Evolutionary conservation across 1,140 invertebrate species (phyloP), one percentile per base, ranked within the genome.

Genomic region (Calephelis nemesis): DNA sequence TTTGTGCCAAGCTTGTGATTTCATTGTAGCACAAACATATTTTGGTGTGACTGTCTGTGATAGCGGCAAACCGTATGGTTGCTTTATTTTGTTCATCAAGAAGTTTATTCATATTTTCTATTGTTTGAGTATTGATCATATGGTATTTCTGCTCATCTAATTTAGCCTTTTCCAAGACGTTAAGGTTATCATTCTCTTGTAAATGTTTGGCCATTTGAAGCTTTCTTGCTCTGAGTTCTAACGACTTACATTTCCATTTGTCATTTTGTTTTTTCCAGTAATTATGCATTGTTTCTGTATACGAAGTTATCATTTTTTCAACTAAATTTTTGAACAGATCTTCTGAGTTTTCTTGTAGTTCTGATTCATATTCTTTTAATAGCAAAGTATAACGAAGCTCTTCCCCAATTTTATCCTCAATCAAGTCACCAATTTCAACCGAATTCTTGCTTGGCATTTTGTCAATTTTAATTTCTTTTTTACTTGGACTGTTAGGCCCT

Each of bases 21-120:
- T 91, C 83, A 83, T 86, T 84, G 62, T 88, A 91, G 65, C 81
- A 80, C 58, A 83, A 77, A 68, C 79, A 86, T 63, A 91, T 85
- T 76, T 87, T 85, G 7, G 83, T 83, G 52, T 91, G 84, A 72
- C 86, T 90, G 47, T 83, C 79, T 62, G 87, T 91, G 12, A 92
- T 82, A 7, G 79, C 64, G 13, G 87, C 83, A 75, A 90, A 87
- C 60, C 87, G 75, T 12, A 79, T 81, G 3, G 85, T 85, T 5
- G 85, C 86, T 75, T 79, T 85, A 63, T 92, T 90, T 72, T 92
- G 88, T 76, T 91, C 90, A 69, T 91, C 89, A 19, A 92, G 75
- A 50, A 91, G 82, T 79, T 72, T 84, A 64, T 90, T 92, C 86
- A 92, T 91, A 50, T 87, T 92, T 47, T 92, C 88, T 58, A 88